Base-by-base conservation (phyloP, 2,797 vertebrate genomes). In the Eutrigla gurnardus region DNA sequence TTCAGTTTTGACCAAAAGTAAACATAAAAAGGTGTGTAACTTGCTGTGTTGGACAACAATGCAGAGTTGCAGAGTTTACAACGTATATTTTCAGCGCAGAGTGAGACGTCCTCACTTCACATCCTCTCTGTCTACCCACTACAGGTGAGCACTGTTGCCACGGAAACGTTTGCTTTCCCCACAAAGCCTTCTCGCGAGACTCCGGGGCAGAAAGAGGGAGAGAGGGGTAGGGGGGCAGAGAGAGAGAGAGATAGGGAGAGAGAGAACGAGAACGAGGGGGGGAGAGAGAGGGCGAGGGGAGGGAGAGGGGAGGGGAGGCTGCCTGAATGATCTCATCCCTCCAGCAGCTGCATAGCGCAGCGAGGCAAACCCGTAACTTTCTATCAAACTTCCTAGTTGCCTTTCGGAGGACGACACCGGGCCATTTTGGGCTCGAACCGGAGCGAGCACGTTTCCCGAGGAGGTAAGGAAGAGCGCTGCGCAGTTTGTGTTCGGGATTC, bases 291-390 rank as follows among this genome's bases (percentile, higher is more conserved):
- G 47, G 63, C 63, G 58, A 36, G 58, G 47, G 13, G 57, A 42
- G 78, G 58, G 32, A 39, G 45, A 32, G 42, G 33, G 47, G 60
- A 13, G 84, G 89, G 85, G 77, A 83, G 88, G 79, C 78, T 80
- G 91, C n/a, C 58, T 89, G 86, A 83, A 93, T 95, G 95, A 95
- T 90, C 94, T 95, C 95, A 95, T 95, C 93, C 85, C 89, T 93
- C 84, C 92, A 90, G 93, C 91, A 92, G 90, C 94, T 94, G 94
- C 92, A 93, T 92, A 88, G 93, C 90, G 93, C 93, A 93, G 90
- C 92, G 84, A 94, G 90, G 87, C 91, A 75, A 88, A 89, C 71
- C 84, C 75, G 70, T 79, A 95, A 95, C 92, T 95, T 95, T 93
- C 65, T 89, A 91, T 91, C 88, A 91, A 95, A 95, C 94, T 95